Evolutionary conservation across 92 coral and sea anemone species (phyloP), one percentile per base, ranked within the genome.

Genomic region (Bergia puertoricense): DNA sequence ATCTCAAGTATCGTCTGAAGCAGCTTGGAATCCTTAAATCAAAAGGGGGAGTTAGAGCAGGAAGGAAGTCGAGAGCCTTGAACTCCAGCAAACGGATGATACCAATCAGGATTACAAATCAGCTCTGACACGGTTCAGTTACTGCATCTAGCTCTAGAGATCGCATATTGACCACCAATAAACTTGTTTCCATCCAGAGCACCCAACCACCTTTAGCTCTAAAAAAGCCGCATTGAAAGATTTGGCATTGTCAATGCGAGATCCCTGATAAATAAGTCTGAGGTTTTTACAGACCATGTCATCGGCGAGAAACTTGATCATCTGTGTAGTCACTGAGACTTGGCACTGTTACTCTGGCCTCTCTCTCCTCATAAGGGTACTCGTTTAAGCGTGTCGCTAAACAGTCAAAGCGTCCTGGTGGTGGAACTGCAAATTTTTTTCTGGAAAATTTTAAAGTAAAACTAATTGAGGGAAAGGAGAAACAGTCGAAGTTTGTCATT

Each of bases 241-340:
- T 76, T 76, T 48, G 50, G 80, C 80, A 76, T 40, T 76, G 80
- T 76, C 16, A 76, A 76, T 76, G 80, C 80, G 14, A 76, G 80
- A 48, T 76, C 80, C 50, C 20, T 76, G 50, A 76, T 20, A 48
- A 14, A 76, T 44, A 76, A 76, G 80, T 40, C 80, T 76, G 80
- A 76, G 50, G 41, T 76, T 76, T n/a, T 76, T 48, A 76, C 50
- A 40, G 80, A 76, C 41, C 80, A 76, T 76, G 50, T 76, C 50
- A 76, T 76, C 80, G 10, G 59, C 59, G 42, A 76, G 80, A 76
- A 43, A 76, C 80, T 40, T 40, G 50, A 76, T 76, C 30, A 18
- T 42, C 43, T 76, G 41, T n/a, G 41, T 20, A 43, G 46, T 43
- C 46, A 43, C 46, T 43, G 46, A 43, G 46, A 43, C 46, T 2